Evolutionary conservation across 2,113 vertebrate species (phyloP).

Genomic region (Catharus fuscescens): DNA sequence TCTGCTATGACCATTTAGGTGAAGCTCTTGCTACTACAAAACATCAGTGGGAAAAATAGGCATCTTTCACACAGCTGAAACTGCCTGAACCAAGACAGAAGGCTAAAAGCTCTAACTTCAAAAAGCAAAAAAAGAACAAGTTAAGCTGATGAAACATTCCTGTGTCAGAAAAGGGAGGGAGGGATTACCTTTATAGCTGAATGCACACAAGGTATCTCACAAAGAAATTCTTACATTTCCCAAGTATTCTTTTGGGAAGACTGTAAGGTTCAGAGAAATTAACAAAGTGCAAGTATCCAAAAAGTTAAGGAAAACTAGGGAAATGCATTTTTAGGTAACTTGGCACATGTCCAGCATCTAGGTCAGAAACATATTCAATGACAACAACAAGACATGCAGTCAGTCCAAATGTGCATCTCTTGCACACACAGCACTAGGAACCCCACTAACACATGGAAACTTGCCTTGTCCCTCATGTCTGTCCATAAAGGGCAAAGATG

Average conservation of each 20-base stretch:
- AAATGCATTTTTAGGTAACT: neutral
- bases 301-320: neutral
- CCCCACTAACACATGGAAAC: fast-evolving
- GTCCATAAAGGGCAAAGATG: neutral
- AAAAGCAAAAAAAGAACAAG: neutral
- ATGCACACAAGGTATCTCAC: neutral
- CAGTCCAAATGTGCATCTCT: neutral
- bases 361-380: neutral
- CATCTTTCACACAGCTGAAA: neutral
- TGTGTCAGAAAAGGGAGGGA: neutral
- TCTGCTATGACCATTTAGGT: neutral
- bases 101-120: neutral
- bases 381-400: neutral
- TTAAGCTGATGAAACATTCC: neutral
- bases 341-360: fast-evolving
- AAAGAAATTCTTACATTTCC: neutral
- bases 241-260: neutral
- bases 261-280: neutral
- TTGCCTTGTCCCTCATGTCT: neutral
- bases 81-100: neutral
- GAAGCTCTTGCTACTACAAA: neutral
- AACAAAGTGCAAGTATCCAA: neutral
- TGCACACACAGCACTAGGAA: neutral
- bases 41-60: neutral
- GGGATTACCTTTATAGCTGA: neutral